phyloP scores from a whole-genome alignment of 1,140 invertebrate genomes.

The Caerostris extrusa region DNA sequence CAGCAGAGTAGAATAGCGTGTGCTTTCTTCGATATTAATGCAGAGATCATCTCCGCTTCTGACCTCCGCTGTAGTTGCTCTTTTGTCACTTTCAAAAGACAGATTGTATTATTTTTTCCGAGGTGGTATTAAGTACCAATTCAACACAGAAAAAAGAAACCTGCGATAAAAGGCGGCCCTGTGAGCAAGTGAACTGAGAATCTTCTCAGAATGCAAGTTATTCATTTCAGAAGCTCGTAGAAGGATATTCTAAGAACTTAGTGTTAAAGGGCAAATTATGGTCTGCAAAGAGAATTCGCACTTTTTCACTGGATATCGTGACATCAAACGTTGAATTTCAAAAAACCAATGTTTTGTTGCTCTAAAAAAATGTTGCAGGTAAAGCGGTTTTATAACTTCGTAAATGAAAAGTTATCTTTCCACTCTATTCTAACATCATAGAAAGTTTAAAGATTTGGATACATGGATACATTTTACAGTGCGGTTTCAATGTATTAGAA shows the following conservation, averaged over 20 bases:
- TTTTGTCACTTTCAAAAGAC: constrained; percentile 73
- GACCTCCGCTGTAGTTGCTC: constrained; percentile 40
- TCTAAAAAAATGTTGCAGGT: not conserved
- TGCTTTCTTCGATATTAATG: constrained; percentile 67
- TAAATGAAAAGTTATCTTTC: not conserved
- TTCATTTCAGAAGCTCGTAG: constrained; percentile 43
- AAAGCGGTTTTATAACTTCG: not conserved
- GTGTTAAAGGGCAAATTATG: constrained; percentile 45
- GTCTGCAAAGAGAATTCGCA: constrained; percentile 3
- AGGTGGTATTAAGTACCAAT: constrained; percentile 72
- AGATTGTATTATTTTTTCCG: constrained; percentile 62
- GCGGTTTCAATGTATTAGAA: too few species aligned
- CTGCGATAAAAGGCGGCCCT: constrained; percentile 30
- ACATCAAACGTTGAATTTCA: not conserved
- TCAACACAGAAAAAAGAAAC: constrained; percentile 54
- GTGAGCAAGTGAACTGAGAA: constrained; percentile 22
- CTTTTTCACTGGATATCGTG: not conserved
- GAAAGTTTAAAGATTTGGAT: too few species aligned
- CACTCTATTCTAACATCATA: not conserved
- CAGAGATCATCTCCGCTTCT: constrained; percentile 52
- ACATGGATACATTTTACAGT: too few species aligned
- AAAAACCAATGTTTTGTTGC: constrained; percentile 12
- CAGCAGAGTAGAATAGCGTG: not conserved
- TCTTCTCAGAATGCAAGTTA: constrained; percentile 4
- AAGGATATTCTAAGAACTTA: constrained; percentile 38